phyloP scores from a whole-genome alignment of 1,140 invertebrate species.

The Apis dorsata region DNA sequence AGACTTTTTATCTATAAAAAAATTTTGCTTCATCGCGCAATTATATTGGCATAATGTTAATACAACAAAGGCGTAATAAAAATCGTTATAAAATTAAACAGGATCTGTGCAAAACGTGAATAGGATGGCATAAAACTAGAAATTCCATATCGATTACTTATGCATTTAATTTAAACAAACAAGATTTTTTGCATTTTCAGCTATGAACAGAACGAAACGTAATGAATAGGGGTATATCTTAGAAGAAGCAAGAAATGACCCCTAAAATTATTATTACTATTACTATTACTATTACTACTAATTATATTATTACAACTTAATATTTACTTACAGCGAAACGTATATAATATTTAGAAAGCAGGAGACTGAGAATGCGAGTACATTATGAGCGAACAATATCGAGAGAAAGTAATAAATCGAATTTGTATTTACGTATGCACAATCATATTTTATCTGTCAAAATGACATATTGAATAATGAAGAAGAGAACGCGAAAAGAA shows the following conservation, averaged over 20 bases:
- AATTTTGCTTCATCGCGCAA: slow-evolving; percentile 1
- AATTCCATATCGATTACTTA: slow-evolving; percentile 8
- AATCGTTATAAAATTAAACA: background rate
- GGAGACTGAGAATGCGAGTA: slow-evolving; percentile 43
- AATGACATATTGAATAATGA: background rate
- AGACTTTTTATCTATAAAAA: slow-evolving; percentile 51
- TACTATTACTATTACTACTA: slow-evolving; percentile 28
- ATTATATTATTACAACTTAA: slow-evolving; percentile 23
- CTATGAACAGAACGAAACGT: slow-evolving; percentile 5
- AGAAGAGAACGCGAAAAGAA: background rate
- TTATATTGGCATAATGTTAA: slow-evolving; percentile 8
- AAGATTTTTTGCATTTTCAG: background rate
- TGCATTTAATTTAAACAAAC: slow-evolving; percentile 28
- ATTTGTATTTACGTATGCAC: slow-evolving; percentile 59
- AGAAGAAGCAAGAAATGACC: background rate
- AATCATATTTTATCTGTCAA: slow-evolving; percentile 59
- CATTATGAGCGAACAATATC: slow-evolving; percentile 26
- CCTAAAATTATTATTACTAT: slow-evolving; percentile 12
- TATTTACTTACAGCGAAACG: slow-evolving; percentile 36
- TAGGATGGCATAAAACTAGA: slow-evolving; percentile 16
- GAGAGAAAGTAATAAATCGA: slow-evolving; percentile 38
- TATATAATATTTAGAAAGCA: slow-evolving; percentile 41
- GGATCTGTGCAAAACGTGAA: slow-evolving; percentile 6
- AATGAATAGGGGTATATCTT: background rate
- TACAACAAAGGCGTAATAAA: background rate